These are phyloP conservation scores for Vidua chalybeata DNA, from an alignment of 2,113 vertebrate species.

Conservation along the genomic window DNA sequence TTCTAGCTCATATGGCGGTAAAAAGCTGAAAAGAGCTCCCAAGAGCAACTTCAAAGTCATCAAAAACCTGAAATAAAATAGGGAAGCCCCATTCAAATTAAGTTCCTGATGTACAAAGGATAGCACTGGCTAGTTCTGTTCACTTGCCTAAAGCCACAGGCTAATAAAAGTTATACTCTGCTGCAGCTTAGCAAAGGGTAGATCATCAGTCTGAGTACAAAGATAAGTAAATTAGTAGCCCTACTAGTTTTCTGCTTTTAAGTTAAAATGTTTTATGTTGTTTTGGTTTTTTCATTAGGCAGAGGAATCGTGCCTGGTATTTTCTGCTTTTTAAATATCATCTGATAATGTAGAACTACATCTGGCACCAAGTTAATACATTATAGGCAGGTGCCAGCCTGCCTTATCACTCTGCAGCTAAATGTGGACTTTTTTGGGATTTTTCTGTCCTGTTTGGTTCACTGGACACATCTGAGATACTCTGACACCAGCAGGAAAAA, in stretches of 20 bases:
- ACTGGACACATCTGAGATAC: neutral
- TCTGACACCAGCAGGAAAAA: neutral
- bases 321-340: neutral
- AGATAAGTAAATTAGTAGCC: neutral
- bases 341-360: neutral
- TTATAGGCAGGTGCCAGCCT: neutral
- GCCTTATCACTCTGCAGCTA: neutral
- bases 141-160: neutral
- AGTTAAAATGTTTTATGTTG: neutral
- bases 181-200: neutral
- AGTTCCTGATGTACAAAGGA: neutral
- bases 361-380: neutral
- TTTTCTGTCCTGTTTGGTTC: neutral
- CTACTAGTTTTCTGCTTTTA: neutral
- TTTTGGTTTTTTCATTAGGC: neutral
- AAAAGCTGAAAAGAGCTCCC: slow-evolving; percentile 3
- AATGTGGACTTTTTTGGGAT: neutral
- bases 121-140: neutral
- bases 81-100: neutral
- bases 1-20: neutral
- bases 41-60: slow-evolving; percentile 2
- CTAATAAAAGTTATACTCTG: neutral
- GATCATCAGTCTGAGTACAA: neutral
- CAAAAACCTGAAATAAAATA: slow-evolving; percentile 8
- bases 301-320: neutral